Evolutionary conservation across 2,888 invertebrate genomes (phyloP).

Genomic region (Noctua janthe): DNA sequence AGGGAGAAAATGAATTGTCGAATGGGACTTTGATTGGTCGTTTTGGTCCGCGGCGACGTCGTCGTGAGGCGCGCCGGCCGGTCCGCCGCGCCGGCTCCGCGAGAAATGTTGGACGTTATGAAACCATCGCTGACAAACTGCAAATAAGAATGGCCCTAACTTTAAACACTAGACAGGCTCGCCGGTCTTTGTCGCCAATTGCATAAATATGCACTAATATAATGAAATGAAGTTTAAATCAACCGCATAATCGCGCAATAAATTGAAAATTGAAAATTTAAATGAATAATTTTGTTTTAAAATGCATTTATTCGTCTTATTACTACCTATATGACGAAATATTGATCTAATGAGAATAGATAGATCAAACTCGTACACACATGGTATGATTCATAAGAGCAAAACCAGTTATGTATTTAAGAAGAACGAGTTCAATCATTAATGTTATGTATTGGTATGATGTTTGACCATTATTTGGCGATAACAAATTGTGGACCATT

Average conservation of each 20-base stretch:
- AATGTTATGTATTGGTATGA: conserved; percentile 5
- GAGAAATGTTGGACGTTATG: conserved; percentile 81
- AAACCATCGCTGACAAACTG: conserved; percentile 81
- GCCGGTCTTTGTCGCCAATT: conserved; percentile 45
- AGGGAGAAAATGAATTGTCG: conserved; percentile 82
- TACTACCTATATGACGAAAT: neutral
- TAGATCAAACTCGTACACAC: conserved; percentile 19
- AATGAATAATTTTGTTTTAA: conserved; percentile 24
- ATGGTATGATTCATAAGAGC: conserved; percentile 36
- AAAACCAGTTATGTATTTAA: conserved; percentile 40
- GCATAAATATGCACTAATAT: conserved; percentile 43
- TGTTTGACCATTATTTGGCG: conserved; percentile 16
- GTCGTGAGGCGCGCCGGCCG: conserved; percentile 78
- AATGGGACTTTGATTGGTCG: conserved; percentile 77
- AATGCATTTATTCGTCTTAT: conserved; percentile 18
- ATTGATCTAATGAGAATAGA: conserved; percentile 15
- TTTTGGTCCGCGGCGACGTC: conserved; percentile 68
- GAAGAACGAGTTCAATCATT: conserved; percentile 16
- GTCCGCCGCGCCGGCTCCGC: conserved; percentile 73
- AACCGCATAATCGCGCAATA: conserved; percentile 37
- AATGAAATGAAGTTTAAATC: conserved; percentile 45
- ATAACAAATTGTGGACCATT: neutral
- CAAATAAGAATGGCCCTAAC: conserved; percentile 56
- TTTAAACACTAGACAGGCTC: conserved; percentile 51
- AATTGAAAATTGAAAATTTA: too few species aligned